Percentiles rank a stretch among this genome's conserved stretches.
phyloP scores from a whole-genome alignment of 2,888 invertebrate species.

The Homarus gammarus region DNA sequence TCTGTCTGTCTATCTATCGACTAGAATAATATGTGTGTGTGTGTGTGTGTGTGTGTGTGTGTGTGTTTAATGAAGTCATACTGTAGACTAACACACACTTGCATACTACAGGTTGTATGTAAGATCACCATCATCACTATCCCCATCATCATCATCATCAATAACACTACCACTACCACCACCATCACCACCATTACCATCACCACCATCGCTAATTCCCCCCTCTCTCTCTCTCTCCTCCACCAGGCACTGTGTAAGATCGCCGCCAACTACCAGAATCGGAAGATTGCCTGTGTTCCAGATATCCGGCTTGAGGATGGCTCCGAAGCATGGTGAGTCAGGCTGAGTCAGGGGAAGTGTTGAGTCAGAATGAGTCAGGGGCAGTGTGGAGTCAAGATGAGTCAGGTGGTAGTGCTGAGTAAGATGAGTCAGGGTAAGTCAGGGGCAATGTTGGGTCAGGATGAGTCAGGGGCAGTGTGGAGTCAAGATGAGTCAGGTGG shows the following conservation, averaged over 20 bases:
- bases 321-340: constrained; percentile 90
- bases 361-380: not conserved
- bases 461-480: too few relatives aligned
- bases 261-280: constrained; percentile 93
- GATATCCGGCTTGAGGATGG: constrained; percentile 93
- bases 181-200: not conserved
- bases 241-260: constrained; percentile 91
- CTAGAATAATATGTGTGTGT: too few relatives aligned
- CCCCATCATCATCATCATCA: too few relatives aligned
- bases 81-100: too few relatives aligned
- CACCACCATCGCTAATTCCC: not conserved
- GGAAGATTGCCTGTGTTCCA: constrained; percentile 95
- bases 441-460: not conserved
- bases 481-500: too few relatives aligned
- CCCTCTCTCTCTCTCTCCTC: not conserved
- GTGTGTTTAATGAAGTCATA: too few relatives aligned
- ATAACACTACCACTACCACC: too few relatives aligned
- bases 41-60: too few relatives aligned
- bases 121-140: not conserved
- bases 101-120: too few relatives aligned
- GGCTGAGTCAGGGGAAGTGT: too few relatives aligned
- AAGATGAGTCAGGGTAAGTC: constrained; percentile 84
- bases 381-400: constrained; percentile 86
- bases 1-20: too few relatives aligned
- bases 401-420: constrained; percentile 80